Base-by-base conservation (phyloP, 37 sponge, comb jelly and placozoan genomes). In the Petrosia ficiformis region DNA sequence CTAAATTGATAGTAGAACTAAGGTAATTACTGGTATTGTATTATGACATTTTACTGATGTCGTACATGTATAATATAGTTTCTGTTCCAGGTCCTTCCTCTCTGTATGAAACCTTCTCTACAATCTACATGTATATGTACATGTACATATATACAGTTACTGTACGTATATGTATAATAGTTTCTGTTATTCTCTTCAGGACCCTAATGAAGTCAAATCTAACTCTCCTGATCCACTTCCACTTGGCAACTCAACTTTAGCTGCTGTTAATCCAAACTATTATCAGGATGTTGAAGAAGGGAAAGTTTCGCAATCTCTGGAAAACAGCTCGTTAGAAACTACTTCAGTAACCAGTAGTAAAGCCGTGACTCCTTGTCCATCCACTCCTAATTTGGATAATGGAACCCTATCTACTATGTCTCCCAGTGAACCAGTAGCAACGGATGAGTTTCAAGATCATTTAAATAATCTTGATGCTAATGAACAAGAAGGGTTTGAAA, bases 391-490 rank as follows among this genome's bases (percentile, higher is more conserved):
- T 14, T 19, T 48, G 14, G 14, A 14, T 48, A 48, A 48, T 14
- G 54, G 54, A 19, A 14, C 54, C 14, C 14, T 14, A 19, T 8
- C 54, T 48, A 48, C 8, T 48, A 14, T 8, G 54, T 48, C 54
- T 14, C 73, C 67, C 0, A 77, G 78, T 60, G 65, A 76, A 30
- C 37, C 70, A 0, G 64, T 80, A 31, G 54, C 30, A 0, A 37
- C 25, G 3, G 68, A 85, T 8, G 48, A 71, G 68, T 85, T 85
- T 44, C 65, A 57, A 1, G 80, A 44, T 22, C 80, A 85, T 22
- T 79, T 85, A 75, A 74, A 44, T 33, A 73, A 74, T 73, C 59
- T 73, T 66, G 80, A 85, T 42, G 74, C 52, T 14, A 72, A 78
- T 41, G 57, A 72, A 8, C 86, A 85, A 68, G 59, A 78, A 42